Percentiles rank a stretch among this genome's conserved stretches.
Conservation (phyloP, 2,797 vertebrate species). For the Eulemur albifrons region DNA sequence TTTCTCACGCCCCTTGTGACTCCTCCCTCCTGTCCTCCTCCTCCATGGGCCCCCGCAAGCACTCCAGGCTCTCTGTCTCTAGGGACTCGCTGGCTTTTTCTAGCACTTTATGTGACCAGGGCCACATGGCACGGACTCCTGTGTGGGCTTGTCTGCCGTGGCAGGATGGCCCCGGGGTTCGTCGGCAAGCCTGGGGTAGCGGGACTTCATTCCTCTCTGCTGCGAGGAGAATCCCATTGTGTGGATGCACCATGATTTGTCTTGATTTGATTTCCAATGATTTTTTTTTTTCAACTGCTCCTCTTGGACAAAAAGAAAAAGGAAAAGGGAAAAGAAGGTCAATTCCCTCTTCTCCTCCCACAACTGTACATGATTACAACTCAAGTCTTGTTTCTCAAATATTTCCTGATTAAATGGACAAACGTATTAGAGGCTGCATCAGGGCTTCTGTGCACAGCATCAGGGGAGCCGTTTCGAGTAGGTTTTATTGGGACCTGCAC, state of each 20-base stretch:
- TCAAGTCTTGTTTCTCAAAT: not conserved
- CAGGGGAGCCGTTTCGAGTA: not conserved
- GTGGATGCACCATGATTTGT: not conserved
- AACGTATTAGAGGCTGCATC: not conserved
- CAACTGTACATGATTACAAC: not conserved
- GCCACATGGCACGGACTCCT: not conserved
- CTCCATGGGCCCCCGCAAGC: not conserved
- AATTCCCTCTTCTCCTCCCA: not conserved
- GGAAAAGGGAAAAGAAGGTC: not conserved
- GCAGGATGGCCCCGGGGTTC: not conserved
- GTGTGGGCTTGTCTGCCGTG: not conserved
- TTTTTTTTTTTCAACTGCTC: not conserved
- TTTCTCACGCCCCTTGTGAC: not conserved
- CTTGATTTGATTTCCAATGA: not conserved
- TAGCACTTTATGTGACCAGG: not conserved
- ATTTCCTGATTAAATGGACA: not conserved
- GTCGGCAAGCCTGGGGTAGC: rapidly evolving
- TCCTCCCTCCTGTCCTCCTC: not conserved
- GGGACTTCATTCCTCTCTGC: not conserved
- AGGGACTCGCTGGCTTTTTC: not conserved
- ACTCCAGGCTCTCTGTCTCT: not conserved
- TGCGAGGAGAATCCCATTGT: not conserved
- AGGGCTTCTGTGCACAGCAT: constrained; percentile 7
- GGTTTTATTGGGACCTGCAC: constrained; percentile 56
- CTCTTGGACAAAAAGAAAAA: not conserved